A percentile compares a stretch with the other conserved stretches of the same genome.
phyloP scores from a whole-genome alignment of 2,888 invertebrate species.

The Andricus curvator region DNA sequence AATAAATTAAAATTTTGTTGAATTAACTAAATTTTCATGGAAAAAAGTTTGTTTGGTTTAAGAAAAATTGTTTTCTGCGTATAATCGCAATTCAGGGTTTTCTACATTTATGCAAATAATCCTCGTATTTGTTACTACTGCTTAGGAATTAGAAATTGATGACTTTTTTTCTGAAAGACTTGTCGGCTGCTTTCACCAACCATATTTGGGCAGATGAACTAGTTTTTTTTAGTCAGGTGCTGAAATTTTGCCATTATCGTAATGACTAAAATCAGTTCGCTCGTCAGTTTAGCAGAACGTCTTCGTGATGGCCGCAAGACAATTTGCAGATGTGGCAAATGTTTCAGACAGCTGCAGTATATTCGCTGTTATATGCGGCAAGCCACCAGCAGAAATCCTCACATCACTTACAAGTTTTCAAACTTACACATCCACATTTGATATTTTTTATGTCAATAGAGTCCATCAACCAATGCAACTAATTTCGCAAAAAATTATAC shows the following conservation, averaged over 20 bases:
- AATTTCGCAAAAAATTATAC: neutral
- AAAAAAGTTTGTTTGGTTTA: too few relatives aligned
- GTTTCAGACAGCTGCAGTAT: neutral
- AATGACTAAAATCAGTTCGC: neutral
- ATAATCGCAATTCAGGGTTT: too few relatives aligned
- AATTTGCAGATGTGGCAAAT: neutral
- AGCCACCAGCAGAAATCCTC: neutral
- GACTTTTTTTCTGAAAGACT: neutral
- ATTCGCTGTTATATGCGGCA: slow-evolving; percentile 3
- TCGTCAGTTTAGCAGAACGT: neutral
- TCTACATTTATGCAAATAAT: neutral
- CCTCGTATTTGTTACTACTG: neutral
- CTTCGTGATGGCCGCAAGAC: neutral
- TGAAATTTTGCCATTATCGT: neutral
- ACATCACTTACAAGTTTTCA: neutral
- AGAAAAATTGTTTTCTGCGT: too few relatives aligned
- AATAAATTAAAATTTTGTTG: too few relatives aligned
- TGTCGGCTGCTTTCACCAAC: neutral
- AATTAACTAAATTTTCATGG: too few relatives aligned
- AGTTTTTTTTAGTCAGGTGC: neutral
- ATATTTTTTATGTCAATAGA: neutral
- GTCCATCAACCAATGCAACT: neutral
- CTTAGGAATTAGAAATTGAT: neutral
- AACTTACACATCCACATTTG: neutral
- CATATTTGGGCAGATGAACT: neutral